Conservation (phyloP, 1,140 invertebrate species). For the Rhyzopertha dominica region DNA sequence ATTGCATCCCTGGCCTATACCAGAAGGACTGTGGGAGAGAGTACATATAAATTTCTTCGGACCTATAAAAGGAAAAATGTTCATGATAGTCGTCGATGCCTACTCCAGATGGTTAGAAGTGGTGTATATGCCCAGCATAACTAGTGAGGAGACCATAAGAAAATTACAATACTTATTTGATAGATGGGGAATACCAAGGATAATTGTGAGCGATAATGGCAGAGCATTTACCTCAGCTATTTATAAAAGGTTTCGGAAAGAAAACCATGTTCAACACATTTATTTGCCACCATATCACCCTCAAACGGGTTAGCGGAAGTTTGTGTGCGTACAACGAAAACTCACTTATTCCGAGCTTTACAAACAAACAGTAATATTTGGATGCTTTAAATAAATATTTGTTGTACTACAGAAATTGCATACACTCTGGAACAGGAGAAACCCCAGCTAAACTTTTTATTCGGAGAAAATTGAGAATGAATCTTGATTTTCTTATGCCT, state of each 20-base stretch:
- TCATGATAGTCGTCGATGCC: conserved; percentile 30
- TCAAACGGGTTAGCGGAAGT: no score
- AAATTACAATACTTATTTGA: conserved; percentile 16
- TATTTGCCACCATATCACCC: no score
- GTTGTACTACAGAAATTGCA: no score
- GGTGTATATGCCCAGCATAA: conserved; percentile 18
- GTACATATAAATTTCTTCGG: conserved; percentile 41
- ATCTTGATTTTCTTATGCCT: no score
- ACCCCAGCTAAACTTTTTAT: no score
- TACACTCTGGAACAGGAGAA: no score
- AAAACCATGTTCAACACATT: no score
- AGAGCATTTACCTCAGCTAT: conserved; percentile 17
- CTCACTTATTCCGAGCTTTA: no score
- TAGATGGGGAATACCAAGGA: conserved; percentile 16
- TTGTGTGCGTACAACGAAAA: no score
- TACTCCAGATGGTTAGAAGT: conserved; percentile 38
- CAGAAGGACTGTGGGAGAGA: conserved; percentile 40
- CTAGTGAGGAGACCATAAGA: conserved; percentile 20
- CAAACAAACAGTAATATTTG: no score
- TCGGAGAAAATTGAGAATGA: no score
- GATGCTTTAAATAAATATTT: no score
- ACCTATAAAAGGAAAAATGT: conserved; percentile 28
- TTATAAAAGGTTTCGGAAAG: conserved; percentile 19
- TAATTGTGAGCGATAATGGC: conserved; percentile 19
- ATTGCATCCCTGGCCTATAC: conserved; percentile 39